phyloP scores from a whole-genome alignment of 2,797 vertebrate species.

The Clarias fuscus region DNA sequence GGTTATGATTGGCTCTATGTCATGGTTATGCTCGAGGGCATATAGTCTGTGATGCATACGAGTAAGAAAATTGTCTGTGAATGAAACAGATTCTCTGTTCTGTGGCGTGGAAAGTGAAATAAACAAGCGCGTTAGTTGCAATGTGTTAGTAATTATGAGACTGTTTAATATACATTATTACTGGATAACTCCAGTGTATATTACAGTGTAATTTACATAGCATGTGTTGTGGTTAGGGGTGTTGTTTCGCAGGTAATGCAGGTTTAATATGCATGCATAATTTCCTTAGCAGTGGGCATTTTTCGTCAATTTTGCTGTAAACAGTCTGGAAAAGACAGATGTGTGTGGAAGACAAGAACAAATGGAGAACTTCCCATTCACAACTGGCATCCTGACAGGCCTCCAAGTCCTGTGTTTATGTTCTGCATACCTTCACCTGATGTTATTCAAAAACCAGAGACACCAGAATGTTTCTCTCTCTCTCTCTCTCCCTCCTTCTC shows the following conservation, averaged over 20 bases:
- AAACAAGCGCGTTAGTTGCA: neutral
- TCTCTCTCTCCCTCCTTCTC: conserved; percentile 54
- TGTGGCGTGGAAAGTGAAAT: conserved; percentile 65
- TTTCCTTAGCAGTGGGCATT: neutral
- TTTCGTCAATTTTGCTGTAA: conserved; percentile 5
- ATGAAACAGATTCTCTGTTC: conserved; percentile 59
- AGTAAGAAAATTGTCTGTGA: conserved; percentile 54
- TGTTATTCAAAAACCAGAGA: conserved; percentile 83
- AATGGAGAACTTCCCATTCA: conserved; percentile 69
- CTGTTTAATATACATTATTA: neutral
- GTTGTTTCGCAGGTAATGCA: neutral
- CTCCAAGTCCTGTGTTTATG: conserved; percentile 77
- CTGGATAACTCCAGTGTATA: neutral
- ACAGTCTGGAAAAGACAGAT: conserved; percentile 37
- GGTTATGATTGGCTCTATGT: conserved; percentile 58
- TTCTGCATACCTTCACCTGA: conserved; percentile 76
- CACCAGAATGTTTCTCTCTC: conserved; percentile 70
- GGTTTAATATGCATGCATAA: neutral
- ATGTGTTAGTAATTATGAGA: neutral
- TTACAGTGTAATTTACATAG: neutral
- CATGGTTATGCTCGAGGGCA: neutral
- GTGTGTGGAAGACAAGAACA: conserved; percentile 44
- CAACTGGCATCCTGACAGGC: conserved; percentile 74
- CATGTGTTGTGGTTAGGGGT: neutral
- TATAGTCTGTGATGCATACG: conserved; percentile 63